phyloP scores from a whole-genome alignment of 2,113 vertebrate genomes.

The Vidua chalybeata region DNA sequence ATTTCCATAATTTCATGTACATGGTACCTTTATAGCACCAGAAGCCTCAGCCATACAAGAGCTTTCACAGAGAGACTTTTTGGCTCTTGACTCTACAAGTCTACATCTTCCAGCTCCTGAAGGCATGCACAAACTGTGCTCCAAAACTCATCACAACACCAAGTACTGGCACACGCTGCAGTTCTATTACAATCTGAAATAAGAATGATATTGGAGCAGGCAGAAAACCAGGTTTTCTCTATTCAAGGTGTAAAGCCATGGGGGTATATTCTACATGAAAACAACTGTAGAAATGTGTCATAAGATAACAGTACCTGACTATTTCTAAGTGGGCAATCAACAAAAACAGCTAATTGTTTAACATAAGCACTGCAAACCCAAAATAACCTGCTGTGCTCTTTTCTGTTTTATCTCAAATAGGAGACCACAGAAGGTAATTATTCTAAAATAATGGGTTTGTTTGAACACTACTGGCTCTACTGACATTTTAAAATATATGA shows the following conservation, averaged over 20 bases:
- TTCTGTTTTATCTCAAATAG: background rate
- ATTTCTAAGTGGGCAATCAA: background rate
- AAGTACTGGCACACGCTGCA: background rate
- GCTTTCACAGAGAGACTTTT: background rate
- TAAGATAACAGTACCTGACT: background rate
- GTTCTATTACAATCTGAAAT: background rate
- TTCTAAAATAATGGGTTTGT: background rate
- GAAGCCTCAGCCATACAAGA: background rate
- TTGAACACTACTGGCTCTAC: background rate
- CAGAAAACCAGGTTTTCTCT: background rate
- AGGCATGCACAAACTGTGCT: conserved; percentile 31
- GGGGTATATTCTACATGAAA: background rate
- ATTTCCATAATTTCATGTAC: background rate
- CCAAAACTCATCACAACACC: conserved; percentile 6
- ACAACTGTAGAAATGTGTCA: background rate
- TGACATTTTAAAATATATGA: background rate
- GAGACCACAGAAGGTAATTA: background rate
- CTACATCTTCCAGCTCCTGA: conserved; percentile 17
- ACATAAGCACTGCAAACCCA: background rate
- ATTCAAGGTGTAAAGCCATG: background rate
- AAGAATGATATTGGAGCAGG: background rate
- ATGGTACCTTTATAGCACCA: background rate
- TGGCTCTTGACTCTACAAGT: background rate
- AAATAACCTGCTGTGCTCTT: background rate
- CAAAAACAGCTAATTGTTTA: background rate